Evolutionary conservation across 2,888 invertebrate genomes (phyloP).

Genomic region (Ctenicera cuprea): DNA sequence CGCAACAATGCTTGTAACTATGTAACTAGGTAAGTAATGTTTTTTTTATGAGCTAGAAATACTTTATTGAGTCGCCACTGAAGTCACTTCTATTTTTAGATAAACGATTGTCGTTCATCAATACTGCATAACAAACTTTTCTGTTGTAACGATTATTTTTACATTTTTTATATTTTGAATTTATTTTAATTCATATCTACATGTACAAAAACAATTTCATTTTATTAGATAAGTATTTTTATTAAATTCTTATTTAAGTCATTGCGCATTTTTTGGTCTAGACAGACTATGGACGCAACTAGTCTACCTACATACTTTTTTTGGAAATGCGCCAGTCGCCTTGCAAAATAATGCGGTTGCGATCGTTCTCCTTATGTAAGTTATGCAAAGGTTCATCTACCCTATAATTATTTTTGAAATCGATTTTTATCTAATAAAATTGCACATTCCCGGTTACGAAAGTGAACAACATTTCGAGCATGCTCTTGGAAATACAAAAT

Average conservation of each 20-base stretch:
- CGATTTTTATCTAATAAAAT: conserved; percentile 16
- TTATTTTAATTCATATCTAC: neutral
- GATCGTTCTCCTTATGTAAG: conserved; percentile 20
- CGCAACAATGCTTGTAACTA: conserved; percentile 6
- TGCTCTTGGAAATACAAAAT: neutral
- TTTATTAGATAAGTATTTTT: no score
- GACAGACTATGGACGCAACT: conserved; percentile 6
- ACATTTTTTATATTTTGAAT: neutral
- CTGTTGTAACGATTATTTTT: conserved; percentile 8
- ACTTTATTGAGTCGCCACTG: conserved; percentile 24
- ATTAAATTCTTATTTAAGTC: neutral
- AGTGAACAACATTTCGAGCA: neutral
- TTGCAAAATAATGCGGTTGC: conserved; percentile 28
- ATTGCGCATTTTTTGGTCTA: conserved; percentile 2
- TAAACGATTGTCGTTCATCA: conserved; percentile 26
- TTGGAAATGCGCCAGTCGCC: conserved; percentile 17
- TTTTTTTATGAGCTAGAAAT: conserved; percentile 32
- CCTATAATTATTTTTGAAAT: conserved; percentile 29
- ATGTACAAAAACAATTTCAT: no score
- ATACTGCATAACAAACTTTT: neutral
- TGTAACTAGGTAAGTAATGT: conserved; percentile 25
- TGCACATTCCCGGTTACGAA: neutral
- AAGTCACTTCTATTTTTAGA: conserved; percentile 33
- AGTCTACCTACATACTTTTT: conserved; percentile 28
- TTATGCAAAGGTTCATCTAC: conserved; percentile 23